Conservation (phyloP, 2,888 invertebrate genomes). For the Malacosoma neustria region DNA sequence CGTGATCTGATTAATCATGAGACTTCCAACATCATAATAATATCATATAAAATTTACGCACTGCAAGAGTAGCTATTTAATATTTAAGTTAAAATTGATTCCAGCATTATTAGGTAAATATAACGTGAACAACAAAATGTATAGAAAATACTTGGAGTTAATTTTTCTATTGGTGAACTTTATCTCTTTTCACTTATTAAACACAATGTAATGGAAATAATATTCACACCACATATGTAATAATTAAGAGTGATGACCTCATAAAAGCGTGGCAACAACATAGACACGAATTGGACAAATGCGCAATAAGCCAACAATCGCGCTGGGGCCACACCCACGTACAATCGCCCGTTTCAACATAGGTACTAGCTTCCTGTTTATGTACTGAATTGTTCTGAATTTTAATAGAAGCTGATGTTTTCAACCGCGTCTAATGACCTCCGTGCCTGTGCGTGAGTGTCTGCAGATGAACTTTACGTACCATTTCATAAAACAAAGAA, state of each 20-base stretch:
- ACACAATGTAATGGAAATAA: no score
- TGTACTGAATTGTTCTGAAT: slow-evolving; percentile 25
- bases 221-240: no score
- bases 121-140: no score
- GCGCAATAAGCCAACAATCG: slow-evolving; percentile 54
- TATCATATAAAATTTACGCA: no score
- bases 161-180: no score
- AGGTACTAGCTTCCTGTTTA: slow-evolving; percentile 59
- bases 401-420: slow-evolving; percentile 20
- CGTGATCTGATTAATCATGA: no score
- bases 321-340: slow-evolving; percentile 45
- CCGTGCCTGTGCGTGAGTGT: slow-evolving; percentile 1
- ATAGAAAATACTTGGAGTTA: no score
- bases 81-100: no score
- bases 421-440: slow-evolving; percentile 24
- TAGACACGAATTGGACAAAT: slow-evolving; percentile 16
- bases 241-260: background rate
- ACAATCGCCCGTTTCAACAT: slow-evolving; percentile 48
- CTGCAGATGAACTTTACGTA: background rate
- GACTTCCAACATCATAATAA: no score
- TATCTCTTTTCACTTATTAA: no score
- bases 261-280: background rate
- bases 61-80: no score
- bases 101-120: no score
- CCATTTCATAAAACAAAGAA: background rate